A percentile compares a stretch with the other conserved stretches of the same genome.
These are phyloP conservation scores for Fundulus diaphanus DNA, from an alignment of 2,797 vertebrate genomes.

Conservation along the genomic window DNA sequence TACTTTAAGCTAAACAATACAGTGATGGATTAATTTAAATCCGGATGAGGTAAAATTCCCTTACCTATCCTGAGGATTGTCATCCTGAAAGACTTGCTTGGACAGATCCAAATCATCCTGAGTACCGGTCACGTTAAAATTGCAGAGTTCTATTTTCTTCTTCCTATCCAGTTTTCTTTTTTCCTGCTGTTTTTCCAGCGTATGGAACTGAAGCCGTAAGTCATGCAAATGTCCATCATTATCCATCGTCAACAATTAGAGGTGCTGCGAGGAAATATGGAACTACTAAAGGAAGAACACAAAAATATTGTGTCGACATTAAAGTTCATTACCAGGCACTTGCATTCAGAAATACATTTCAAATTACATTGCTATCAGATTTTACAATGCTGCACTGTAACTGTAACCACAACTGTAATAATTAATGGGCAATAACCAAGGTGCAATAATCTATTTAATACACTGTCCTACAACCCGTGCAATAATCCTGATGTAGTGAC, in stretches of 20 bases:
- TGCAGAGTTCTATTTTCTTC: slow-evolving; percentile 64
- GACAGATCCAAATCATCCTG: slow-evolving; percentile 72
- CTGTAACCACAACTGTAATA: too few species aligned
- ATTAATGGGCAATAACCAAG: too few species aligned
- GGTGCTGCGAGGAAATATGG: neutral
- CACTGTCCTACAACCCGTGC: too few species aligned
- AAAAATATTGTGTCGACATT: neutral
- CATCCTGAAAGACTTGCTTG: slow-evolving; percentile 44
- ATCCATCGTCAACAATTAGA: slow-evolving; percentile 78
- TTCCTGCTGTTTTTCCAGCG: slow-evolving; percentile 88
- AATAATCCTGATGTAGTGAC: too few species aligned
- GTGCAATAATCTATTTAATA: too few species aligned
- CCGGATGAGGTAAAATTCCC: slow-evolving; percentile 34
- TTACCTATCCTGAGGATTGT: slow-evolving; percentile 72
- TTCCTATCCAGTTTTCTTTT: slow-evolving; percentile 78
- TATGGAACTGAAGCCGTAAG: slow-evolving; percentile 87
- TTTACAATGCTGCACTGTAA: too few species aligned
- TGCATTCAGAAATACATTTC: neutral
- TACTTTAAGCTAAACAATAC: neutral
- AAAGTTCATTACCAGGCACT: neutral
- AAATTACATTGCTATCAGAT: too few species aligned
- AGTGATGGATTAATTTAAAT: neutral
- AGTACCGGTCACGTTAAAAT: neutral
- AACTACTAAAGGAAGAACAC: neutral
- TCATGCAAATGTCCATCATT: slow-evolving; percentile 64